Evolutionary conservation across 2,113 vertebrate genomes (phyloP), one percentile per base, ranked within the genome.

Genomic region (Rhinichthys klamathensis): DNA sequence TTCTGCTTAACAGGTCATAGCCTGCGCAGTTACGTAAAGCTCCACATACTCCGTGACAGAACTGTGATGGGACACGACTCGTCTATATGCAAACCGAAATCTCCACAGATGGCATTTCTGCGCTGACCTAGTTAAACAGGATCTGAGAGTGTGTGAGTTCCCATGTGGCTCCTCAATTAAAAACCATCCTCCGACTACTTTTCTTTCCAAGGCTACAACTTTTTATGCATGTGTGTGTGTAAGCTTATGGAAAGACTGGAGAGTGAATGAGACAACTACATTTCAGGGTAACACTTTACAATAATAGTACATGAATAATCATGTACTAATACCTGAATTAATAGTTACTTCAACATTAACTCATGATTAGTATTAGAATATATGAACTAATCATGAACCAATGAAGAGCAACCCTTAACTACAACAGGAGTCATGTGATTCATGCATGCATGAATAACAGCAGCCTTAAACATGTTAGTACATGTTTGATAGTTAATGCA

Each of bases 121-220:
- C 11, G 30, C 61, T 90, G 90, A 90, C 90, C 90, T 88, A 91
- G 83, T 91, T 91, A 82, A 84, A 44, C n/a, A 54, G 41, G 83
- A 85, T 75, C 89, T 81, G 41, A 86, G 73, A 56, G 83, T 27
- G 61, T 81, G 80, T 82, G 83, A 87, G 75, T 83, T 87, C 89
- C 86, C 84, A 41, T 61, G 78, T 25, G 78, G 69, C 60, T 80
- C 30, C 75, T 78, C 74, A 84, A 81, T 88, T 44, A 49, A 82
- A 86, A 84, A 76, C 80, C 44, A 27, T 69, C 60, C 77, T 75
- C 54, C 38, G 78, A 84, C 80, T 46, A 49, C 75, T 81, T 41
- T 85, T 91, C 89, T 84, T 86, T 91, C 91, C 90, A 84, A 89
- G 85, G 86, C 90, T 91, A 79, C 27, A 65, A 70, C 27, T 74